These are phyloP conservation scores for Macrobrachium nipponense DNA, from an alignment of 1,140 invertebrate genomes.

Conservation along the genomic window DNA sequence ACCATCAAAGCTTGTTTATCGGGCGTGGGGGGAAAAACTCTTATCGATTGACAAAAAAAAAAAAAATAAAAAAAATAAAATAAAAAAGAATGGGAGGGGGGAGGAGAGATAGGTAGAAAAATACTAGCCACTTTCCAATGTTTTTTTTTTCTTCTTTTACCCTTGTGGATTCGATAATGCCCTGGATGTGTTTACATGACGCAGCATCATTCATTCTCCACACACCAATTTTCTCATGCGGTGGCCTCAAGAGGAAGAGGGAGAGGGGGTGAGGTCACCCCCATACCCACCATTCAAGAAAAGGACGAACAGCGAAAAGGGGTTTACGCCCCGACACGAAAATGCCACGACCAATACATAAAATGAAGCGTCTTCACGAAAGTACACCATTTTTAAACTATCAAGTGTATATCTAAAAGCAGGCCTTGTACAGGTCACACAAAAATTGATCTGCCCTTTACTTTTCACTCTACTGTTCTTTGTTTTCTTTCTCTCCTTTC, in stretches of 20 bases:
- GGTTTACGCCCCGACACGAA: too few relatives aligned
- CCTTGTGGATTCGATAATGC: constrained; percentile 30
- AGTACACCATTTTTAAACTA: too few relatives aligned
- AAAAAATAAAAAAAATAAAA: constrained; percentile 9
- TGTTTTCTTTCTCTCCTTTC: neutral
- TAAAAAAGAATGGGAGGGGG: constrained; percentile 6
- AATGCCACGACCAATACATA: too few relatives aligned
- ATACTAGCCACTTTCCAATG: constrained; percentile 21
- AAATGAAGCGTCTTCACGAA: too few relatives aligned
- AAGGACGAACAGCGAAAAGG: too few relatives aligned
- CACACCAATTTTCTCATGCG: constrained; percentile 3
- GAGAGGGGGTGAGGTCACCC: too few relatives aligned
- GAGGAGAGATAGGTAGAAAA: neutral
- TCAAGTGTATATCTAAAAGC: neutral
- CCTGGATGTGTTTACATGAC: constrained; percentile 40
- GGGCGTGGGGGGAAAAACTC: constrained; percentile 28
- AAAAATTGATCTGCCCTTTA: neutral
- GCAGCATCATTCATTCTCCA: constrained; percentile 35
- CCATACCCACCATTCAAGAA: too few relatives aligned
- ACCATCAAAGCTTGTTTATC: constrained; percentile 53
- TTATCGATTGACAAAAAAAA: constrained; percentile 41
- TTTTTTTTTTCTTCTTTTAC: constrained; percentile 3
- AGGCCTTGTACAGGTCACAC: neutral
- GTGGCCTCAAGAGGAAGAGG: too few relatives aligned
- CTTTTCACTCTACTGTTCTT: neutral